Base-by-base conservation (phyloP, 2,113 vertebrate species). In the Hippopotamus amphibius region DNA sequence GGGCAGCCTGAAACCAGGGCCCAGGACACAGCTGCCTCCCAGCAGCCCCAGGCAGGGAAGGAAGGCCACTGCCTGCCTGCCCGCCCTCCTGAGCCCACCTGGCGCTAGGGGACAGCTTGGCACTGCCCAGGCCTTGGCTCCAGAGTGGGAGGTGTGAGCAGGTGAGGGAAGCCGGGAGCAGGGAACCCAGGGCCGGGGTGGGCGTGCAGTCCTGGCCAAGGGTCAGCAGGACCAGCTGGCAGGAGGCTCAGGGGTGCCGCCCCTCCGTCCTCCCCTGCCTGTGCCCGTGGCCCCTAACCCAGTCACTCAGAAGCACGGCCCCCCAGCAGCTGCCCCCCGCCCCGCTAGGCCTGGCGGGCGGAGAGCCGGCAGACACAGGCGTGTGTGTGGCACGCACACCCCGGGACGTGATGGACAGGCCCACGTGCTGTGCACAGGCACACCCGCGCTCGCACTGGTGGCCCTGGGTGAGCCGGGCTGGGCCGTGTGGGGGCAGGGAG, bases 301-400 rank as follows among this genome's bases (percentile, higher is more conserved):
- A 24, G 37, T 28, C 28, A 68, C 68, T 33, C 41, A 15, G 0
- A 63, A 10, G 63, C 81, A 83, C 7, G 2, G 19, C 17, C 28
- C 30, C 19, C 55, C 21, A 63, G 65, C 87, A 57, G 50, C 90
- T 90, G 19, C 50, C 10, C 53, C 61, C 19, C 13, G 17, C 53
- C 37, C 43, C 41, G 12, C 63, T 80, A 26, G 53, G 55, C 77
- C 8, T 2, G 7, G 19, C 0, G 13, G 30, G 28, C 59, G 3
- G 16, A 72, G 92, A 65, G 33, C 37, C 19, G 37, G 28, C 4
- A 6, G 43, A 57, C 43, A 9, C 13, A 28, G 5, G 16, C 30
- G 17, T n/a, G 5, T 4, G 7, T 2, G 6, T 1, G 7, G 24
- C 12, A 1, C 10, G 4, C 28, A 63, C 48, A 30, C 48, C 41